Percentiles rank a stretch among this genome's conserved stretches.
phyloP scores from a whole-genome alignment of 2,888 invertebrate genomes.

The Resseliella maxima region DNA sequence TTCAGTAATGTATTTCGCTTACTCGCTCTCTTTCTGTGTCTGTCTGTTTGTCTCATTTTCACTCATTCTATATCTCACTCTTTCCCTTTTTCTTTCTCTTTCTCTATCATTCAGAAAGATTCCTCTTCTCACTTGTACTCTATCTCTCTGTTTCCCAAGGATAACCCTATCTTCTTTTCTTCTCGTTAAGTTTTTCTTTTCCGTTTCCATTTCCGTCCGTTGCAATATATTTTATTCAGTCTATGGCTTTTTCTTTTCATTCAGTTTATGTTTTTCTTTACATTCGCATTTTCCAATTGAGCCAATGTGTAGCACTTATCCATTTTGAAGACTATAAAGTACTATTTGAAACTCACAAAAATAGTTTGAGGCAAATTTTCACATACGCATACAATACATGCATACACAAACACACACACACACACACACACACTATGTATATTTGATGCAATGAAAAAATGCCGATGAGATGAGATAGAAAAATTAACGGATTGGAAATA shows the following conservation, averaged over 20 bases:
- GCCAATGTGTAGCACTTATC: slow-evolving; percentile 47
- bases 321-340: slow-evolving; percentile 40
- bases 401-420: neutral
- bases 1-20: slow-evolving; percentile 28
- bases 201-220: too few species aligned
- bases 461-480: neutral
- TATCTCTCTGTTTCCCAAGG: too few species aligned
- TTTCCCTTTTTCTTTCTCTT: too few species aligned
- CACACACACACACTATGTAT: neutral
- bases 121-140: too few species aligned
- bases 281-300: neutral
- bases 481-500: neutral
- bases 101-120: too few species aligned
- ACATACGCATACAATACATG: neutral
- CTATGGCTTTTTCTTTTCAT: neutral
- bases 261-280: neutral
- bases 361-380: slow-evolving; percentile 43
- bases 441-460: neutral
- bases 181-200: neutral
- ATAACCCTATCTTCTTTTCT: too few species aligned
- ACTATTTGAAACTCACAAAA: neutral
- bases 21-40: neutral
- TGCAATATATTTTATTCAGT: neutral
- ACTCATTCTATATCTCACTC: too few species aligned
- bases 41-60: neutral